phyloP scores from a whole-genome alignment of 2,888 invertebrate genomes.

The Parthenolecanium corni region DNA sequence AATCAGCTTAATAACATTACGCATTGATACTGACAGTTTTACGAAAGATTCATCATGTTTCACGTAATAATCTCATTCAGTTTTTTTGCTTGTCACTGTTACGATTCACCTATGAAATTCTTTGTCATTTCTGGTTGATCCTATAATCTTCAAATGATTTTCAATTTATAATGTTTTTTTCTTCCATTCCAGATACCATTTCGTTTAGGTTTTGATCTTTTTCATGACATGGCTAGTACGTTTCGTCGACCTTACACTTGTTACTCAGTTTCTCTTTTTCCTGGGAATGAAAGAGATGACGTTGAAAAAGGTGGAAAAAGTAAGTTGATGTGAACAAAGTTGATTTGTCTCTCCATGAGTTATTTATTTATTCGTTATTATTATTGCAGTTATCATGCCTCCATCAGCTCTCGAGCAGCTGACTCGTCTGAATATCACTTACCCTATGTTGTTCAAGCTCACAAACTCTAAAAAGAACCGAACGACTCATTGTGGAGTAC shows the following conservation, averaged over 20 bases:
- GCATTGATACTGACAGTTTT: background rate
- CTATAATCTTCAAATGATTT: no score
- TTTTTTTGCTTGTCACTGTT: background rate
- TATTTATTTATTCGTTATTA: background rate
- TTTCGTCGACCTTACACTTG: conserved; percentile 79
- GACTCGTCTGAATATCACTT: conserved; percentile 85
- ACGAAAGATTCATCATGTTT: background rate
- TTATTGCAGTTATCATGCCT: conserved; percentile 69
- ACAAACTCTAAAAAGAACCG: conserved; percentile 74
- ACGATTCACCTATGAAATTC: background rate
- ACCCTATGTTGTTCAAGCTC: conserved; percentile 96
- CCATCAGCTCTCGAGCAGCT: conserved; percentile 89
- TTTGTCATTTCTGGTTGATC: no score
- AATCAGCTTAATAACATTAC: no score
- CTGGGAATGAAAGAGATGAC: conserved; percentile 84
- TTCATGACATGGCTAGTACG: conserved; percentile 67
- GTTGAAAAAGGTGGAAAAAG: conserved; percentile 95
- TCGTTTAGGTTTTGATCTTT: conserved; percentile 81
- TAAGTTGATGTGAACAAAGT: conserved; percentile 41
- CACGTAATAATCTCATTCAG: background rate
- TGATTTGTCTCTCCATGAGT: background rate
- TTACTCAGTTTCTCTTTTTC: conserved; percentile 89
- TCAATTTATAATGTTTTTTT: background rate
- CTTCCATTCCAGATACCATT: conserved; percentile 41
- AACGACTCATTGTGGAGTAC: conserved; percentile 85